A percentile compares a stretch with the other conserved stretches of the same genome.
These are phyloP conservation scores for Rallus limicola DNA, from an alignment of 2,113 vertebrate genomes.

Conservation along the genomic window DNA sequence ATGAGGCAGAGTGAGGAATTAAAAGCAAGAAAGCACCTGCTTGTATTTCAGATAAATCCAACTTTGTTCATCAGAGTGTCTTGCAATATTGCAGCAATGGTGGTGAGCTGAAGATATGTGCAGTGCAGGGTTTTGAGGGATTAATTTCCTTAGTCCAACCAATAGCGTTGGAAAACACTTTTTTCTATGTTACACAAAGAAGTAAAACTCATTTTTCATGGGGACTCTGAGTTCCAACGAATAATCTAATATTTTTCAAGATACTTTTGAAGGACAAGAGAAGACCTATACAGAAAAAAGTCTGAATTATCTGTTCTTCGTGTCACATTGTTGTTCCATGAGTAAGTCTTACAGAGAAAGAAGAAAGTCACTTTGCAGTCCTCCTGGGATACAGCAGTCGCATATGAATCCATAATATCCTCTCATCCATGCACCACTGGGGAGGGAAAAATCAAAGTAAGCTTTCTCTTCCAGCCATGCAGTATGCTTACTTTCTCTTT, in stretches of 20 bases:
- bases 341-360: background rate
- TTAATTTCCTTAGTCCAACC: background rate
- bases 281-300: background rate
- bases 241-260: background rate
- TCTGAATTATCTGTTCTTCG: background rate
- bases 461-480: background rate
- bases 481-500: background rate
- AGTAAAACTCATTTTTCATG: background rate
- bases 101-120: background rate
- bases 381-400: background rate
- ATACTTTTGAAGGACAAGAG: background rate
- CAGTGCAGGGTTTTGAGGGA: background rate
- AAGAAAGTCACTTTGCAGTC: conserved; percentile 41
- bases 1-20: background rate
- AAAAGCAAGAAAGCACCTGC: background rate
- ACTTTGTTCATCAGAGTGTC: background rate
- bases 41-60: background rate
- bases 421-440: conserved; percentile 20
- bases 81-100: background rate
- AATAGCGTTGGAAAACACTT: background rate
- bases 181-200: background rate
- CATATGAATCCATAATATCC: conserved; percentile 35
- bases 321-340: background rate
- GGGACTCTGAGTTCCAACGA: background rate
- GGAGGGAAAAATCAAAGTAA: conserved; percentile 22